Conservation (phyloP, 1,140 invertebrate genomes). For the Pseudomyrmex gracilis region DNA sequence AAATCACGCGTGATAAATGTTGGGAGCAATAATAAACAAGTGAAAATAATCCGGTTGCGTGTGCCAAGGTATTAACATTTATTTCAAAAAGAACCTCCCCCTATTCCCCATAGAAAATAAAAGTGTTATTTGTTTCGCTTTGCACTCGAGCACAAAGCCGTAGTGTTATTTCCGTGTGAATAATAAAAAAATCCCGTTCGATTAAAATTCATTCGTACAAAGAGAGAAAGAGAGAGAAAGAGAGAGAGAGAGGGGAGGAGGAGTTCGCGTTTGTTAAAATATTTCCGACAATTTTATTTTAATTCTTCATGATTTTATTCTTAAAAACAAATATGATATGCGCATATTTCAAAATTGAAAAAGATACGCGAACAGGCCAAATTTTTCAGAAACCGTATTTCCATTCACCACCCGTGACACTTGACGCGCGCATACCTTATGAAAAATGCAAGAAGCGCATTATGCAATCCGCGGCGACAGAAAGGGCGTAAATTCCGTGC, state of each 20-base stretch:
- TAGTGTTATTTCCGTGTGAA: constrained; percentile 28
- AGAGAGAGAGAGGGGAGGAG: too few relatives aligned
- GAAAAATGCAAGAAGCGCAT: constrained; percentile 65
- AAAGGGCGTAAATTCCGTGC: constrained; percentile 54
- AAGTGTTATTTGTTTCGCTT: constrained; percentile 21
- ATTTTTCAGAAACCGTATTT: constrained; percentile 41
- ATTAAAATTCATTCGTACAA: constrained; percentile 16
- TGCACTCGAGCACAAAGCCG: neutral
- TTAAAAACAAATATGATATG: constrained; percentile 18
- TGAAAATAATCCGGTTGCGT: constrained; percentile 43
- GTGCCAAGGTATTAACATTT: constrained; percentile 19
- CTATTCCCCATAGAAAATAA: constrained; percentile 2
- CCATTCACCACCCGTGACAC: constrained; percentile 55
- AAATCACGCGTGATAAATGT: constrained; percentile 49
- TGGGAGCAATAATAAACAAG: constrained; percentile 50
- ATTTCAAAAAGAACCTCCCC: neutral
- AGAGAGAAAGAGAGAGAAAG: neutral
- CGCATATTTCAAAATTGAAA: neutral
- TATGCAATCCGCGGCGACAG: constrained; percentile 48
- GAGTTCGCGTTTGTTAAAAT: constrained; percentile 39
- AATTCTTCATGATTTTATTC: neutral
- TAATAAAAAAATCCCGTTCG: neutral
- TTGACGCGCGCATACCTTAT: constrained; percentile 47
- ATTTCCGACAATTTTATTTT: constrained; percentile 16
- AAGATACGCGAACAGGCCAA: neutral